A percentile compares a stretch with the other conserved stretches of the same genome.
Evolutionary conservation across 92 coral and sea anemone genomes (phyloP).

Genomic region (Pocillopora grandis): DNA sequence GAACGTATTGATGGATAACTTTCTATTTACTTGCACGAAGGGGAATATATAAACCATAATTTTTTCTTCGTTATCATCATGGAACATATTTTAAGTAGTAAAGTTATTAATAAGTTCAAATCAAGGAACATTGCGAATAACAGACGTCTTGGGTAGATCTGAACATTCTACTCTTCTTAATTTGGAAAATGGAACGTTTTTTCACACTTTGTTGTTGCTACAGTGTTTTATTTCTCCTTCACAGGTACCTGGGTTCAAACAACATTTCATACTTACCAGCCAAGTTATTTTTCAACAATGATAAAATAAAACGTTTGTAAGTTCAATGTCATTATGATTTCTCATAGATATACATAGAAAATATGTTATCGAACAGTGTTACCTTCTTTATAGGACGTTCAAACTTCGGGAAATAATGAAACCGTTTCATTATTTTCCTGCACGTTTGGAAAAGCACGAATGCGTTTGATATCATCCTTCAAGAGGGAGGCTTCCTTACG

Average conservation of each 20-base stretch:
- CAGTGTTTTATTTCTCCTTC: not conserved
- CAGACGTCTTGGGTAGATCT: too few relatives aligned
- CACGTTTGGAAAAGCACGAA: not conserved
- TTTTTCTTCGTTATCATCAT: too few relatives aligned
- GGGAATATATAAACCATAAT: too few relatives aligned
- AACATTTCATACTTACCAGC: not conserved
- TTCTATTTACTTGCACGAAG: too few relatives aligned
- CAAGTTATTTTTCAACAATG: not conserved
- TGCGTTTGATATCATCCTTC: not conserved
- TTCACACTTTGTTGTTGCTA: not conserved
- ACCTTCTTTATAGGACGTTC: not conserved
- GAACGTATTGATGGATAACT: too few relatives aligned
- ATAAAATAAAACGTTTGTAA: not conserved
- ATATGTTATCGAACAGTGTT: not conserved
- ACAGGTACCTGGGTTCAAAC: not conserved
- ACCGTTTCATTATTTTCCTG: not conserved
- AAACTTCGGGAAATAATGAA: not conserved
- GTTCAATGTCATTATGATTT: not conserved
- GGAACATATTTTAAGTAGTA: too few relatives aligned
- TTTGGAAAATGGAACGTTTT: too few relatives aligned
- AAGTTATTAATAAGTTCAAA: too few relatives aligned
- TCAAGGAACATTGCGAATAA: too few relatives aligned
- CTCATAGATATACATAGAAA: not conserved
- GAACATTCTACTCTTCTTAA: too few relatives aligned
- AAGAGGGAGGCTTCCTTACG: not conserved